A percentile compares a stretch with the other conserved stretches of the same genome.
Evolutionary conservation across 2,113 vertebrate genomes (phyloP).

Genomic region (Rhipidura dahli): DNA sequence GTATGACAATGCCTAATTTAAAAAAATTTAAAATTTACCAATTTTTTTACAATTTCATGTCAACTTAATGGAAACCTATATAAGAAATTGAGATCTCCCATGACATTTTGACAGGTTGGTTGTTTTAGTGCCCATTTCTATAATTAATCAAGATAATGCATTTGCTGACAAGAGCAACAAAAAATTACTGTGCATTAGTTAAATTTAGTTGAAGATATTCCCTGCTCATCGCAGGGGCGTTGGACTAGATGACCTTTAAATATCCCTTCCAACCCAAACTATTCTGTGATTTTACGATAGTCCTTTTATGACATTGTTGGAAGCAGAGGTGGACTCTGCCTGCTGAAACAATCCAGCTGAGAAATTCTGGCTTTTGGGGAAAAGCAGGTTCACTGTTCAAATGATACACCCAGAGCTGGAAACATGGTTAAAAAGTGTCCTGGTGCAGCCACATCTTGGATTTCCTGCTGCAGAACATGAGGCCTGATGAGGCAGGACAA

Average conservation of each 20-base stretch:
- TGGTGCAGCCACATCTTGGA: not conserved
- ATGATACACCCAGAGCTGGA: not conserved
- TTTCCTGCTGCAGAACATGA: not conserved
- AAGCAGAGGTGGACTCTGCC: not conserved
- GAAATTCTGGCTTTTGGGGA: not conserved
- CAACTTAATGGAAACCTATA: accelerated
- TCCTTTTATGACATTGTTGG: not conserved
- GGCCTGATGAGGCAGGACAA: not conserved
- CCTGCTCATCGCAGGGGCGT: not conserved
- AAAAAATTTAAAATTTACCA: not conserved
- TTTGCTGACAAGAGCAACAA: not conserved
- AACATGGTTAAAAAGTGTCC: not conserved
- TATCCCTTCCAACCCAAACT: not conserved
- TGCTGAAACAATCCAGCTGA: not conserved
- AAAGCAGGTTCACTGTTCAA: not conserved
- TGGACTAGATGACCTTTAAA: not conserved
- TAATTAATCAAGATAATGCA: not conserved
- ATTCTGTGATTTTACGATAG: not conserved
- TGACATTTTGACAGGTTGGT: not conserved
- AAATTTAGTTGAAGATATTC: not conserved
- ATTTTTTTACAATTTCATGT: not conserved
- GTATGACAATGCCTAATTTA: not conserved
- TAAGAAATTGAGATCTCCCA: not conserved
- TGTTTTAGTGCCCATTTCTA: not conserved
- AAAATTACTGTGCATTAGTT: not conserved